A percentile compares a stretch with the other conserved stretches of the same genome.
phyloP scores from a whole-genome alignment of 2,113 vertebrate species.

The Daubentonia madagascariensis region DNA sequence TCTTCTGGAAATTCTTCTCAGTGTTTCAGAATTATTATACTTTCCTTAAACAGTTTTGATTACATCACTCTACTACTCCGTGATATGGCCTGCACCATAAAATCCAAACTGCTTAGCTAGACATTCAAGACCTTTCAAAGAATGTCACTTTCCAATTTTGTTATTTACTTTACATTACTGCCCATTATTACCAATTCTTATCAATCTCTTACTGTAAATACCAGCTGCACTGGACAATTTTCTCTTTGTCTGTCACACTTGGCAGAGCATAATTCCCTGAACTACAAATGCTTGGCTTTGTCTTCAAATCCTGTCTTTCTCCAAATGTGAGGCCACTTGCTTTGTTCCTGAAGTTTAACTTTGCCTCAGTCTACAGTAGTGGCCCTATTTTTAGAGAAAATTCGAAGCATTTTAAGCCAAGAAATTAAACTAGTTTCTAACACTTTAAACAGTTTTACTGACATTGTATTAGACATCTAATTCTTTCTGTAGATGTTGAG shows the following conservation, averaged over 20 bases:
- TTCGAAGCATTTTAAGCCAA: background rate
- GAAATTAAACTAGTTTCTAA: background rate
- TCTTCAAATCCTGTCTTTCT: background rate
- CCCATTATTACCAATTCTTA: background rate
- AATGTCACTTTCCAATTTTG: background rate
- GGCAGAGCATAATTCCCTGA: background rate
- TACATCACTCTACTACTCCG: background rate
- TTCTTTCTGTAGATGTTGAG: background rate
- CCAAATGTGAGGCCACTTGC: background rate
- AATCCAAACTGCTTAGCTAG: background rate
- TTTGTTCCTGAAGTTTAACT: background rate
- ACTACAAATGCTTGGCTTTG: background rate
- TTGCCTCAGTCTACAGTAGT: background rate
- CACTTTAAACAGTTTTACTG: background rate
- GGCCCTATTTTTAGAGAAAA: background rate
- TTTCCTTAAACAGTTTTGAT: background rate
- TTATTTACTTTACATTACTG: background rate
- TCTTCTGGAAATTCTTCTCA: background rate
- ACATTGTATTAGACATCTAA: background rate
- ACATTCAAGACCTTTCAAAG: background rate
- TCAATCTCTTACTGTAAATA: background rate
- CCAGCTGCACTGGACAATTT: background rate
- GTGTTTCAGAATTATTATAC: background rate
- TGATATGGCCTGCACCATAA: background rate
- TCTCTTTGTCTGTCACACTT: background rate